Evolutionary conservation across 2,797 vertebrate genomes (phyloP).

Genomic region (Rhincodon typus): DNA sequence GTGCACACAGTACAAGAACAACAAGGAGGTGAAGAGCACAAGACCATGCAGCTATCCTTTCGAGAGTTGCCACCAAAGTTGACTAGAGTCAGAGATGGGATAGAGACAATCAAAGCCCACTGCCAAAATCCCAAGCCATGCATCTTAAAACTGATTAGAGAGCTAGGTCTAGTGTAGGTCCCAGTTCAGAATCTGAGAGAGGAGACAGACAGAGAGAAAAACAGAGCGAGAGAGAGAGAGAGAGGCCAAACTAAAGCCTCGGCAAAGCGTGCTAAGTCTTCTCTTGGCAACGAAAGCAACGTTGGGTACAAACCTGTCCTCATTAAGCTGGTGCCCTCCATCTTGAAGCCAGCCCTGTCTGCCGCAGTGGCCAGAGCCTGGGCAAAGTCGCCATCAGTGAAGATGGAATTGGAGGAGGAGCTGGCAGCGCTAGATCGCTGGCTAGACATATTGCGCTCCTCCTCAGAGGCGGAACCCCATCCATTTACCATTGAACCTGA

Average conservation of each 20-base stretch:
- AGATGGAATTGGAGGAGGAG: conserved; percentile 91
- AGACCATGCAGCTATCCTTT: not conserved
- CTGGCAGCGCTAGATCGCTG: conserved; percentile 91
- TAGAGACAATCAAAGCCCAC: not conserved
- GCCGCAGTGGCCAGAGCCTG: conserved; percentile 91
- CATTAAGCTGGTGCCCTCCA: conserved; percentile 89
- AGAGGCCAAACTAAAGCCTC: not conserved
- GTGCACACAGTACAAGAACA: not conserved
- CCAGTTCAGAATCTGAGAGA: conserved; percentile 18
- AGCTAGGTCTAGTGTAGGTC: not conserved
- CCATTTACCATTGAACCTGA: conserved; percentile 98
- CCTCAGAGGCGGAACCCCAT: conserved; percentile 95
- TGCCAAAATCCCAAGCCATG: conserved; percentile 3
- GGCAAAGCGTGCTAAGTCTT: conserved; percentile 46
- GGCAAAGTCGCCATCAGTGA: conserved; percentile 91
- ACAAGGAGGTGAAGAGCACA: not conserved
- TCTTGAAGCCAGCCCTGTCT: conserved; percentile 92
- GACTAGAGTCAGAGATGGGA: not conserved
- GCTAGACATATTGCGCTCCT: conserved; percentile 91
- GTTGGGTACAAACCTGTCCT: conserved; percentile 85
- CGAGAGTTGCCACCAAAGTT: not conserved
- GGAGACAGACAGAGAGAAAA: conserved; percentile 40
- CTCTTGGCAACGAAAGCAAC: conserved; percentile 42
- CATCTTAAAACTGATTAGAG: not conserved
- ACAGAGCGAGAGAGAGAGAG: conserved; percentile 43